Evolutionary conservation across 2,888 invertebrate genomes (phyloP).

Genomic region (Thera obeliscata): DNA sequence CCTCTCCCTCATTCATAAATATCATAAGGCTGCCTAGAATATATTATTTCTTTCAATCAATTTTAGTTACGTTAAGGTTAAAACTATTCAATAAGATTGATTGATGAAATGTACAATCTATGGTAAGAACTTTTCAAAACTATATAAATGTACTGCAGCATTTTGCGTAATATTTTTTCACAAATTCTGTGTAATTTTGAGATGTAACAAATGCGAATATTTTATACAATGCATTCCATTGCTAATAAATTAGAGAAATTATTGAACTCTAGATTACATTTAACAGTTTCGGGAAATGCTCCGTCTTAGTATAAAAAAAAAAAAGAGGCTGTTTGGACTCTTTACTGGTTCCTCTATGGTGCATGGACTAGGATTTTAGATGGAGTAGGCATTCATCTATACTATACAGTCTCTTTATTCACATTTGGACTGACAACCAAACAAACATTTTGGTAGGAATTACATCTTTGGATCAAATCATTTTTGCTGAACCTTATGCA

Average conservation of each 20-base stretch:
- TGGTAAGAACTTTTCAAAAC: not conserved
- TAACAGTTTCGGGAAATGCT: not conserved
- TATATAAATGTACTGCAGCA: not conserved
- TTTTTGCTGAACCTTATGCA: too few relatives aligned
- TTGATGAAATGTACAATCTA: not conserved
- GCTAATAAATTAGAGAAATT: not conserved
- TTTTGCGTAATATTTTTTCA: too few relatives aligned
- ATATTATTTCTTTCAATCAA: too few relatives aligned
- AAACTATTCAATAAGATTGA: not conserved
- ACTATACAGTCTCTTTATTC: too few relatives aligned
- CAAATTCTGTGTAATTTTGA: too few relatives aligned
- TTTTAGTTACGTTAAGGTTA: not conserved
- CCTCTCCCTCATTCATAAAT: not conserved
- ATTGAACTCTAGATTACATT: not conserved
- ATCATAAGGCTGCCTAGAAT: not conserved
- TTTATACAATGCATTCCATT: slow-evolving; percentile 37
- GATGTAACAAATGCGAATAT: slow-evolving; percentile 7
- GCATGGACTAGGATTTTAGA: not conserved
- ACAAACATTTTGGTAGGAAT: too few relatives aligned
- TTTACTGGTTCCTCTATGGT: not conserved
- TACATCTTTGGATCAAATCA: too few relatives aligned
- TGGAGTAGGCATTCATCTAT: not conserved
- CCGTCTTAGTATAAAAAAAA: too few relatives aligned
- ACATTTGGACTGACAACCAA: too few relatives aligned
- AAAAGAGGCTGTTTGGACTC: too few relatives aligned